Evolutionary conservation across 2,888 invertebrate species (phyloP), one percentile per base, ranked within the genome.

Genomic region (Theretra japonica): DNA sequence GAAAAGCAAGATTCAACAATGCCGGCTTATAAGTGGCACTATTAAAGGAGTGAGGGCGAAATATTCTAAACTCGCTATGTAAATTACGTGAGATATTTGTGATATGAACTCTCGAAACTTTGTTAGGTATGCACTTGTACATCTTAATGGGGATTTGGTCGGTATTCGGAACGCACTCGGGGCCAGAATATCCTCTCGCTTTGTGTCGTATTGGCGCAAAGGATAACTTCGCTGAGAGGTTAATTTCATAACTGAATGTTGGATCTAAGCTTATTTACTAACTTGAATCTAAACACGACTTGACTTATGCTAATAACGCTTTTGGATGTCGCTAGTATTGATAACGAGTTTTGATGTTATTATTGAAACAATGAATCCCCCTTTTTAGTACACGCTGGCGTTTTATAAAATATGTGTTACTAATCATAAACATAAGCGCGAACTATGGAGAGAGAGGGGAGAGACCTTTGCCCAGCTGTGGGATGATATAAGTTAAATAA

Each of bases 21-120:
- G 6, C 41, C 21, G 48, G 6, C 17, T 21, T 48, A 23, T 21
- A 11, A 48, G 7, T 8, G 2, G 62, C 17, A 33, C 60, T 4
- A 62, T 62, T 62, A 62, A 62, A 23, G 23, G 6, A 48, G 48
- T 25, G 5, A 25, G 23, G 53, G 48, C 17, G 65, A 48, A 65
- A 65, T 48, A 65, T 48, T 65, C 48, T 23, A 65, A 65, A 65
- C 48, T 48, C 23, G 58, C 74, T 77, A 76, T 77, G 75, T 77
- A 77, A 83, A 85, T 80, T 82, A 82, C 81, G 78, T 78, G 71
- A 77, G 82, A 79, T 80, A 83, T 83, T 85, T 77, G 76, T 76
- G 75, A 80, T 80, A 80, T 76, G 79, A 76, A 74, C 75, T 70
- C 77, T 78, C 72, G 70, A 79, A 79, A 83, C 79, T 65, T 65